Evolutionary conservation across 2,888 invertebrate species (phyloP), one percentile per base, ranked within the genome.

Genomic region (Melangyna quadrimaculata): DNA sequence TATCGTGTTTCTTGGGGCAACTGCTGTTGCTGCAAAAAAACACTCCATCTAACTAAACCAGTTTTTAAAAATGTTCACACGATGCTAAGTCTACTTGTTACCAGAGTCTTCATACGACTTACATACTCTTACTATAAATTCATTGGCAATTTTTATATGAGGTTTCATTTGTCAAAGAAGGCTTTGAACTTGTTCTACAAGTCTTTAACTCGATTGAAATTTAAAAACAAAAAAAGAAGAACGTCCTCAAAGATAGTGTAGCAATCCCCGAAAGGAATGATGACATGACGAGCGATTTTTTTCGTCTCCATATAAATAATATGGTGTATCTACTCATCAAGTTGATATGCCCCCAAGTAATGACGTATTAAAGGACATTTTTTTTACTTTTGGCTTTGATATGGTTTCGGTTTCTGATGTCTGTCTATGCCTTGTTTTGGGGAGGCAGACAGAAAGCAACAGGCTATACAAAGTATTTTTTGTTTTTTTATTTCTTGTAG

Each of bases 181-280:
- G 79, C 84, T 84, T 84, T 84, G 84, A 84, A 84, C 84, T 84
- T 84, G 84, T 80, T 80, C 69, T 75, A 72, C 75, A 67, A 80
- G 84, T 80, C 71, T 80, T 72, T 72, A 77, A 79, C 51, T 79
- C 75, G 75, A 73, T 61, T 57, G 40, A 59, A 37, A 37, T 17
- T 12, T 4, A 12, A 37, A n/a, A 6, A 17, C n/a, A 40, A 17
- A 17, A 5, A 57, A 75, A 17, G 27, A 59, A 43, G 32, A 57
- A 51, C 45, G 65, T 29, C 24, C 40, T 63, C 61, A 37, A n/a
- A 61, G 65, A 78, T 78, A 69, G 69, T 70, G 61, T 69, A 78
- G 40, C 37, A 74, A 75, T 57, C 29, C 59, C 65, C 29, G 61
- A 74, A 75, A 59, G 74, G 79, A 37, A 63, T 24, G 29, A 65